phyloP scores from a whole-genome alignment of 2,888 invertebrate species.

The Drosophila quinaria region DNA sequence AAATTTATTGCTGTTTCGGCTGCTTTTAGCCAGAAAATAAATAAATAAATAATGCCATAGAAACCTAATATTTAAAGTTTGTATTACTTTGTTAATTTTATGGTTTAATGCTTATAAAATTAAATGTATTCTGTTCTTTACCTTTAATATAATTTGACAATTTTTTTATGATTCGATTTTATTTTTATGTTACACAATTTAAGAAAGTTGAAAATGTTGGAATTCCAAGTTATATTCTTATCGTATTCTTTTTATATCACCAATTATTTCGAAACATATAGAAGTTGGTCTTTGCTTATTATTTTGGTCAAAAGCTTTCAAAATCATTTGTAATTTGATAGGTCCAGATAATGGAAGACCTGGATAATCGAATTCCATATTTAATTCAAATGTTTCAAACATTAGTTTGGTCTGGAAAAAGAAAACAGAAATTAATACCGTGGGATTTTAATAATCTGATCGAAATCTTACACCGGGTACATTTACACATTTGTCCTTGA shows the following conservation, averaged over 20 bases:
- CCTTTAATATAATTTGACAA: no score
- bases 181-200: no score
- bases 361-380: neutral
- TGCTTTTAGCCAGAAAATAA: no score
- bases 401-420: neutral
- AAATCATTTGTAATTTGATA: neutral
- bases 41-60: no score
- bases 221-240: no score
- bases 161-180: no score
- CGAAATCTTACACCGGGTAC: neutral
- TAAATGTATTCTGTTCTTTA: no score
- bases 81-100: no score
- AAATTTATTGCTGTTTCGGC: no score
- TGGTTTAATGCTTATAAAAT: no score
- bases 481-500: neutral
- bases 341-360: neutral
- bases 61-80: no score
- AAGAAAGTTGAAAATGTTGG: no score
- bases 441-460: neutral
- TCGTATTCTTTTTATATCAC: neutral
- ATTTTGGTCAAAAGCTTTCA: neutral
- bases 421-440: neutral
- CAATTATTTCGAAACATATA: neutral
- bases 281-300: neutral
- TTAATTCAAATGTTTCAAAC: neutral